Percentiles rank a stretch among this genome's conserved stretches.
Evolutionary conservation across 2,113 vertebrate genomes (phyloP).

Genomic region (Lonchura striata): DNA sequence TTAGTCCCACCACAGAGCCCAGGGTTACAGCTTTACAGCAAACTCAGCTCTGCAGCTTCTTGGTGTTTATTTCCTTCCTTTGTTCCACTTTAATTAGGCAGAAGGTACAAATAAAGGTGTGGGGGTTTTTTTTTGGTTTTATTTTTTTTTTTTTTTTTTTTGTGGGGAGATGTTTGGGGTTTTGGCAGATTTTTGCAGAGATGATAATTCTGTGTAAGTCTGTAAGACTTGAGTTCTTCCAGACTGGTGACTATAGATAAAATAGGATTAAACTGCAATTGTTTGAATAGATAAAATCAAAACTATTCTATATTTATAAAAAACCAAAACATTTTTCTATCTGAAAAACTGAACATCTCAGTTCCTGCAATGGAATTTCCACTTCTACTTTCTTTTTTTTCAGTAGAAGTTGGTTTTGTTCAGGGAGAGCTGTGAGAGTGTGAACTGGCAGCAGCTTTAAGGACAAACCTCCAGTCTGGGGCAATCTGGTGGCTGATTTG

Average conservation of each 20-base stretch:
- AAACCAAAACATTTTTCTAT: neutral
- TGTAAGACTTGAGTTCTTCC: neutral
- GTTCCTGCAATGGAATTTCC: neutral
- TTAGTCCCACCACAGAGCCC: neutral
- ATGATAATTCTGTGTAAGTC: neutral
- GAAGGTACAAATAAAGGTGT: neutral
- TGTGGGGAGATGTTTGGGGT: neutral
- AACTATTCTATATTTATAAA: neutral
- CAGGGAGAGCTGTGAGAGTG: neutral
- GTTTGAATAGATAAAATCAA: neutral
- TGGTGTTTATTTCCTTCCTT: neutral
- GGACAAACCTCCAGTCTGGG: neutral
- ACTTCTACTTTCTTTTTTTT: neutral
- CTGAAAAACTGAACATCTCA: neutral
- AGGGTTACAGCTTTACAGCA: neutral
- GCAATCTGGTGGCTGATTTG: neutral
- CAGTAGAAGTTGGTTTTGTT: neutral
- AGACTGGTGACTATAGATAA: neutral
- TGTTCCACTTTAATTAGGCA: neutral
- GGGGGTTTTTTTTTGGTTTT: too few species aligned
- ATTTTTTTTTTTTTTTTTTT: too few species aligned
- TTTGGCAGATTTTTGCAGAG: neutral
- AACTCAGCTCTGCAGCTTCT: neutral
- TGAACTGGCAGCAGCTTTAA: neutral
- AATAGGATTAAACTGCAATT: neutral